Base-by-base conservation (phyloP, 2,113 vertebrate species). In the Megalops atlanticus region DNA sequence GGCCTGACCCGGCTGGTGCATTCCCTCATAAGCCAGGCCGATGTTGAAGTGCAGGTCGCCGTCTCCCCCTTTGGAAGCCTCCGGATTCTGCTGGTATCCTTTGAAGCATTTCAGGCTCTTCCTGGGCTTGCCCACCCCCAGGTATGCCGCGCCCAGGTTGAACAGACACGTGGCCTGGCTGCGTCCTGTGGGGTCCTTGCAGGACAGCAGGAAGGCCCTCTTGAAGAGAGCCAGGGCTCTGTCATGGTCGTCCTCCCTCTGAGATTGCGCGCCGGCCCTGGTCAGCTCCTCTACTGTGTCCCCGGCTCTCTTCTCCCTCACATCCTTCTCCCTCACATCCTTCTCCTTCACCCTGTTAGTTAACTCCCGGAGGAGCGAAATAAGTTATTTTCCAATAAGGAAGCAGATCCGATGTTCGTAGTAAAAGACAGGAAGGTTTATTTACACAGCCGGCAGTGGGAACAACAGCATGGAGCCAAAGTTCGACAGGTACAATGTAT, bases 1-100 rank as follows among this genome's bases (percentile, higher is more conserved):
- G 0, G 82, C 70, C 87, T 87, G 85, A 41, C 74, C 54, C 21
- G 78, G 64, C 11, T 85, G 80, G 2, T 76, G 78, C 82, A 80
- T 77, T 75, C 78, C 24, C 21, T 79, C 10, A 2, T 86, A 81
- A 58, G 41, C 49, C 7, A 47, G 77, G 0, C 12, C 36, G 11
- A 70, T 47, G 80, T 85, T 86, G 74, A 89, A 86, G 79, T 69
- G 76, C 14, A 36, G 58, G 70, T 82, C 6, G 0, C 35, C 76
- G 0, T 83, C 36, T 73, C 77, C 73, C 27, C 54, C 31, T 24
- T 24, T 14, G 0, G 12, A 0, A 35, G 33, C 36, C 21, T 16
- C 11, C 0, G 7, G 43, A 45, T 0, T 8, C 4, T 69, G 58
- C 81, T 33, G 80, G 21, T 80, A 33, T 35, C 89, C 88, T 24